Evolutionary conservation across 92 coral and sea anemone genomes (phyloP).

Genomic region (Zoanthus solanderi): DNA sequence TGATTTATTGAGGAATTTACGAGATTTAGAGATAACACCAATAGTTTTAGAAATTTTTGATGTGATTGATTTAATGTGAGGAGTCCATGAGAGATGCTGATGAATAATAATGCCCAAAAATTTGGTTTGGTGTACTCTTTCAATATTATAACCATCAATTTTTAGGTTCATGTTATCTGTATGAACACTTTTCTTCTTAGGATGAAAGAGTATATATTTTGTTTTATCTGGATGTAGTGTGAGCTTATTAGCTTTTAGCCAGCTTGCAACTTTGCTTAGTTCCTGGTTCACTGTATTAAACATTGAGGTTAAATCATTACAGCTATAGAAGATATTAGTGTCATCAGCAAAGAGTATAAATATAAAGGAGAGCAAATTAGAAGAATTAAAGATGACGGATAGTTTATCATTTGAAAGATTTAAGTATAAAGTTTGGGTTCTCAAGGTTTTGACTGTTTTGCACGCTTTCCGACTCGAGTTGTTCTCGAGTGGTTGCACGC

Average conservation of each 20-base stretch:
- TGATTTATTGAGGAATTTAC: neutral
- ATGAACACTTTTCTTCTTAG: conserved; percentile 5
- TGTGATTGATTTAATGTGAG: neutral
- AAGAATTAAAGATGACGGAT: conserved; percentile 27
- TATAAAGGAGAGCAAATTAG: neutral
- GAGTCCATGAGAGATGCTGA: conserved; percentile 11
- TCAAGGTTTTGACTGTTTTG: too few relatives aligned
- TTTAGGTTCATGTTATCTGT: conserved; percentile 11
- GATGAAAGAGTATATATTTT: conserved; percentile 16
- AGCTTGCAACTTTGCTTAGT: conserved; percentile 3
- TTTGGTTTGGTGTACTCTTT: conserved; percentile 24
- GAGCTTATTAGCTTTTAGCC: conserved; percentile 26
- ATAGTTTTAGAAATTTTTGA: conserved; percentile 10
- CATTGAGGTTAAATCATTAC: conserved; percentile 16
- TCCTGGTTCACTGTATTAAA: conserved; percentile 27
- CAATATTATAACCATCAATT: conserved; percentile 13
- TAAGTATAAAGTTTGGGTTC: too few relatives aligned
- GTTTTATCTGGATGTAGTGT: neutral
- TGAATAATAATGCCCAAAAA: conserved; percentile 18
- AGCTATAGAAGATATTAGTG: conserved; percentile 31
- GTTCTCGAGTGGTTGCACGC: too few relatives aligned
- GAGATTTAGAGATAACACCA: neutral
- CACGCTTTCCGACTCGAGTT: too few relatives aligned
- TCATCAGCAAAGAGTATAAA: neutral
- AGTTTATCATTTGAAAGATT: too few relatives aligned